These are phyloP conservation scores for Onthophagus sagittarius DNA, from an alignment of 2,888 invertebrate genomes.

Conservation along the genomic window DNA sequence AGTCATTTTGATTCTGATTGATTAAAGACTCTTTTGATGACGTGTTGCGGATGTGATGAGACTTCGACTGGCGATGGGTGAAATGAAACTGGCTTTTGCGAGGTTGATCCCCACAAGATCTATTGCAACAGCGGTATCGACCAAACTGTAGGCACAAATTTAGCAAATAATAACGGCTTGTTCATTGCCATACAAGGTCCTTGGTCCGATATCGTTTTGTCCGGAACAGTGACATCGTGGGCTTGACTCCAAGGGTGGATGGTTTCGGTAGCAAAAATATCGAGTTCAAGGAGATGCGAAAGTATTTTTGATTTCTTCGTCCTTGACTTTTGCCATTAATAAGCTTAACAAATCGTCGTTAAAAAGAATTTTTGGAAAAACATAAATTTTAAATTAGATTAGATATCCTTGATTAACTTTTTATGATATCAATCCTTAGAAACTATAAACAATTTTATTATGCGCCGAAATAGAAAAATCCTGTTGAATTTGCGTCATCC, in stretches of 20 bases:
- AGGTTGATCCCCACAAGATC: conserved; percentile 12
- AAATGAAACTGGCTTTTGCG: conserved; percentile 34
- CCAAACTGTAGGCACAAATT: conserved; percentile 15
- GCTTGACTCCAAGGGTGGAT: neutral
- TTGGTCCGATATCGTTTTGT: neutral
- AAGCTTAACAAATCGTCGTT: too few relatives aligned
- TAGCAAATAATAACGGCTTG: conserved; percentile 1
- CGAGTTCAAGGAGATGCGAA: neutral
- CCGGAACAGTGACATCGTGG: neutral
- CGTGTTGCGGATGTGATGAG: conserved; percentile 3
- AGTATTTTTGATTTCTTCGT: neutral
- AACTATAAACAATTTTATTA: neutral
- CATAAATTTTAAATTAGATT: too few relatives aligned
- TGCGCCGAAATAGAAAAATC: neutral
- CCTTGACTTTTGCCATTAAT: neutral
- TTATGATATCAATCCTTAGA: neutral
- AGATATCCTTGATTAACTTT: too few relatives aligned
- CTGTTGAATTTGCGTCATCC: neutral
- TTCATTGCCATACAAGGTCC: conserved; percentile 1
- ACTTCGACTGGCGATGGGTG: conserved; percentile 17
- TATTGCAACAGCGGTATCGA: conserved; percentile 21
- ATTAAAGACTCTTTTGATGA: neutral
- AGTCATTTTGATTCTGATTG: neutral
- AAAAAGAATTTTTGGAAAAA: too few relatives aligned
- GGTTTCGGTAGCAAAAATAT: neutral